Evolutionary conservation across 92 coral and sea anemone species (phyloP).

Genomic region (Phenganax subtilis): DNA sequence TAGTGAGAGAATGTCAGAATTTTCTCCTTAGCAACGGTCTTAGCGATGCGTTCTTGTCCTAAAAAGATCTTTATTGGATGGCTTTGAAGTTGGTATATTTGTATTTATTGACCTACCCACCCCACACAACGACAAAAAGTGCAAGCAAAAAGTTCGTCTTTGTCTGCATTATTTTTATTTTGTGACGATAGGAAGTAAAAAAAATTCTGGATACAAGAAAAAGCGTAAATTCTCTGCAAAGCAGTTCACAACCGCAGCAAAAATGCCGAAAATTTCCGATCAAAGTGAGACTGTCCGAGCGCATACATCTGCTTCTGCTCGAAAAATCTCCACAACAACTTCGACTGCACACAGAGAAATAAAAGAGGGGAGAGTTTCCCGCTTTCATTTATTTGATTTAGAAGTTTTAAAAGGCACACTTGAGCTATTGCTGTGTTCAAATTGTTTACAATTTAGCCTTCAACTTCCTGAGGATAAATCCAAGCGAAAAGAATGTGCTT

Average conservation of each 20-base stretch:
- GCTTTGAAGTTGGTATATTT: background rate
- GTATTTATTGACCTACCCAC: background rate
- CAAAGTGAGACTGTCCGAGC: background rate
- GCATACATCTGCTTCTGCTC: background rate
- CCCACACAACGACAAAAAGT: background rate
- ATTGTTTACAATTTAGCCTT: background rate
- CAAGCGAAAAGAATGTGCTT: slow-evolving; percentile 35
- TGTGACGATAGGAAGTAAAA: background rate
- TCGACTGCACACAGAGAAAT: background rate
- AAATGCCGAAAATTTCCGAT: background rate
- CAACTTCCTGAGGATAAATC: slow-evolving; percentile 12
- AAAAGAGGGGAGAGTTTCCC: background rate
- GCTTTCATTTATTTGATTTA: background rate
- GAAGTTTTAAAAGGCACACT: background rate
- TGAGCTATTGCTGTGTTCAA: too few relatives aligned
- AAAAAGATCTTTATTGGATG: background rate
- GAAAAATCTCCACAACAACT: background rate
- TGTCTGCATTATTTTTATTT: background rate
- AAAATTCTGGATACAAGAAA: background rate
- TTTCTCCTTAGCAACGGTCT: background rate
- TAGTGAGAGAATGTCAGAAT: too few relatives aligned
- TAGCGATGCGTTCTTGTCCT: background rate
- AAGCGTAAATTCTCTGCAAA: background rate
- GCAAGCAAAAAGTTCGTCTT: background rate
- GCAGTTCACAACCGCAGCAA: background rate